phyloP scores from a whole-genome alignment of 2,888 invertebrate species.

The Chirona hameri region DNA sequence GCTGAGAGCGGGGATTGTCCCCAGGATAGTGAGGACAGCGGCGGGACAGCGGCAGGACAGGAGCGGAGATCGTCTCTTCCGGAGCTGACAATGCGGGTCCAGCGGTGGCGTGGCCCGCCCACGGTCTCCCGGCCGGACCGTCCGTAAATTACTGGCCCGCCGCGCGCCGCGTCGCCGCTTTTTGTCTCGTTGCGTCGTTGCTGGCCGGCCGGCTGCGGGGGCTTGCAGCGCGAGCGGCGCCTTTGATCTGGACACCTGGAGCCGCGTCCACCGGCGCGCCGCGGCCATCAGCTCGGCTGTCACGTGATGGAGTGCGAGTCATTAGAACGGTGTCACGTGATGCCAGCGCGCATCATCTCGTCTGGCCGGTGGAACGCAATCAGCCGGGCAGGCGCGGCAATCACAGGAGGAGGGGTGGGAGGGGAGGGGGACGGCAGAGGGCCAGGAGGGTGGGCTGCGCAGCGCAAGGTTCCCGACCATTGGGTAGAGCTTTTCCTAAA shows the following conservation, averaged over 20 bases:
- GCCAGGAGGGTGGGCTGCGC: too few relatives aligned
- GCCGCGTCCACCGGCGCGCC: background rate
- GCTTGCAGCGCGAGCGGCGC: background rate
- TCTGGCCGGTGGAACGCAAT: background rate
- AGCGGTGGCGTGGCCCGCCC: background rate
- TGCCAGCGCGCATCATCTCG: background rate
- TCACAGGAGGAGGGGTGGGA: too few relatives aligned
- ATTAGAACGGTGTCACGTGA: conserved; percentile 24
- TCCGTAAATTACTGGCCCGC: background rate
- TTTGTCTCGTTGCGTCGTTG: background rate
- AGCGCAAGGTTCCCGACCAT: too few relatives aligned
- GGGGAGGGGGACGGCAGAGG: too few relatives aligned
- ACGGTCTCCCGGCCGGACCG: background rate
- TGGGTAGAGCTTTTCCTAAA: too few relatives aligned
- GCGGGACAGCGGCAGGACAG: too few relatives aligned
- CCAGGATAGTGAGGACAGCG: background rate
- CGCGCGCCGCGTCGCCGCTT: background rate
- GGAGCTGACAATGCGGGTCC: background rate
- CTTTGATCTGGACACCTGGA: conserved; percentile 11
- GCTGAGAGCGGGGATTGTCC: background rate
- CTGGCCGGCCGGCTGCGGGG: background rate
- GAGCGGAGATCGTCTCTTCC: background rate
- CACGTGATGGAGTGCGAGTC: conserved; percentile 7
- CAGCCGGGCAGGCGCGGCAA: background rate
- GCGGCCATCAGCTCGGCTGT: conserved; percentile 13